phyloP scores from a whole-genome alignment of 2,797 vertebrate species.

The Orestias chungarensis region DNA sequence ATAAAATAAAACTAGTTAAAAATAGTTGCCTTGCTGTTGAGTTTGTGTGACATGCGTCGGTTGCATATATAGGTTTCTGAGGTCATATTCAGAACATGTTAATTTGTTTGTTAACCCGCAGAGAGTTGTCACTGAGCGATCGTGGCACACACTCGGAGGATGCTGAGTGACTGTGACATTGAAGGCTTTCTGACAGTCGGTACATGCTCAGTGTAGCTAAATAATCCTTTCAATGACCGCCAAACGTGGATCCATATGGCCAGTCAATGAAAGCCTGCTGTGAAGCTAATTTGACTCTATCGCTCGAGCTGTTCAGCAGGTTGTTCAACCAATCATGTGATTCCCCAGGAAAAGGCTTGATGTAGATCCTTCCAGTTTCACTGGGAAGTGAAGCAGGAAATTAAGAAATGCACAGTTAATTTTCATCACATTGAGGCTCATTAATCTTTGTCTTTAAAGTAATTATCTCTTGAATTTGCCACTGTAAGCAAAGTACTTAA shows the following conservation, averaged over 20 bases:
- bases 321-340: slow-evolving; percentile 25
- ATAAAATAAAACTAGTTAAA: too few relatives aligned
- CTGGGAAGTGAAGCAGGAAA: slow-evolving; percentile 42
- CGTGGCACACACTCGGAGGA: slow-evolving; percentile 12
- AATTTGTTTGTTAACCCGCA: slow-evolving; percentile 39
- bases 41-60: not conserved
- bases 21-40: not conserved
- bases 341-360: slow-evolving; percentile 19
- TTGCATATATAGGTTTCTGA: not conserved
- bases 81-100: slow-evolving; percentile 34
- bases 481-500: not conserved
- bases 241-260: slow-evolving; percentile 39
- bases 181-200: slow-evolving; percentile 11
- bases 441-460: slow-evolving; percentile 19
- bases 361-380: slow-evolving; percentile 10
- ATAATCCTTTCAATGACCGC: slow-evolving; percentile 20
- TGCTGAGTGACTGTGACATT: slow-evolving; percentile 3
- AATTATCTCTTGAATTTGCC: slow-evolving; percentile 1
- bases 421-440: slow-evolving; percentile 19
- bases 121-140: slow-evolving; percentile 10
- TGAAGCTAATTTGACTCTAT: slow-evolving; percentile 39
- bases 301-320: slow-evolving; percentile 34
- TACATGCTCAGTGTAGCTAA: not conserved
- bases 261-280: slow-evolving; percentile 39
- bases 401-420: slow-evolving; percentile 38